These are phyloP conservation scores for Vanessa tameamea DNA, from an alignment of 1,140 invertebrate genomes.

Conservation along the genomic window DNA sequence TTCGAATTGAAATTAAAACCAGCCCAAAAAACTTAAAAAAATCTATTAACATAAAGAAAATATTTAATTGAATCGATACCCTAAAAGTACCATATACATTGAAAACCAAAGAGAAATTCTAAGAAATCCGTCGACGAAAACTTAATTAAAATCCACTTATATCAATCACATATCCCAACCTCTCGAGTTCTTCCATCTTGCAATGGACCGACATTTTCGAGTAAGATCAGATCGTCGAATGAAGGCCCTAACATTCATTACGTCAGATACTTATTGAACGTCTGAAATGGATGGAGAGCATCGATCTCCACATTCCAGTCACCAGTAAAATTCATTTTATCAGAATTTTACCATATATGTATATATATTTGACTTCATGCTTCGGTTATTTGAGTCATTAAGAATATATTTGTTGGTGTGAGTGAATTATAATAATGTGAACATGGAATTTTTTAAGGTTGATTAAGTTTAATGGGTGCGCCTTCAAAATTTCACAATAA, in stretches of 20 bases:
- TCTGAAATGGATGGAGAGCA: slow-evolving; percentile 30
- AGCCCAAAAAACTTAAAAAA: too few relatives aligned
- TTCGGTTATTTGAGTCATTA: too few relatives aligned
- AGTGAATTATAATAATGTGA: too few relatives aligned
- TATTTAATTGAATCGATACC: too few relatives aligned
- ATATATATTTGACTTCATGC: too few relatives aligned
- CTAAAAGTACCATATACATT: too few relatives aligned
- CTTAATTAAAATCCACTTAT: slow-evolving; percentile 31
- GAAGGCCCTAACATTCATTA: slow-evolving; percentile 32
- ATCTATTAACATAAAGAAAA: too few relatives aligned
- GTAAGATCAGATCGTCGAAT: slow-evolving; percentile 29
- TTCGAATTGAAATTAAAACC: too few relatives aligned
- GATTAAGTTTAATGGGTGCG: too few relatives aligned
- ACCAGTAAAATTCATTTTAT: slow-evolving; percentile 22
- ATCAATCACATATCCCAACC: slow-evolving; percentile 28
- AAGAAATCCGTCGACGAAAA: not conserved
- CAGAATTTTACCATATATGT: not conserved
- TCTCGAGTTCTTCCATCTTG: slow-evolving; percentile 17
- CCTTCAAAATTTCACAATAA: too few relatives aligned
- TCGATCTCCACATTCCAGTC: slow-evolving; percentile 26
- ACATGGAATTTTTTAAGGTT: too few relatives aligned
- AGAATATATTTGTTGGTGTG: too few relatives aligned
- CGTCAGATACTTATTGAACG: slow-evolving; percentile 26
- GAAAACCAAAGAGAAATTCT: not conserved
- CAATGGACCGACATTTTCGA: slow-evolving; percentile 17